Base-by-base conservation (phyloP, 2,113 vertebrate genomes). In the Antechinus flavipes region DNA sequence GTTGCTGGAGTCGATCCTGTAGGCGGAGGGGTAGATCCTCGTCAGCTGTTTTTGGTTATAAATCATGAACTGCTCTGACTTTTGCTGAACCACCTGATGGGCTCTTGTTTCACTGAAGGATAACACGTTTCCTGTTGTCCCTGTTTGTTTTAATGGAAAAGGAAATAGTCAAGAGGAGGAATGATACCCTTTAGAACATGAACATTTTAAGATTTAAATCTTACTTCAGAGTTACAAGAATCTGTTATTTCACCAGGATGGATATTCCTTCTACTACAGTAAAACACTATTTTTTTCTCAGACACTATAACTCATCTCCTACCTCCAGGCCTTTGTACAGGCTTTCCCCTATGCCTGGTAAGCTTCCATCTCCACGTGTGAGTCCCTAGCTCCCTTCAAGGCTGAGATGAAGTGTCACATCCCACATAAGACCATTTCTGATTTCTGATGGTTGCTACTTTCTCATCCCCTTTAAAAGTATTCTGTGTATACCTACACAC, bases 1-100 rank as follows among this genome's bases (percentile, higher is more conserved):
- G 98, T 99, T 99, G 97, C 99, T 99, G 90, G 99, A 99, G 98
- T 99, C 99, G 0, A 99, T 99, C 54, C 99, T 99, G 94, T 99
- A 99, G 93, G 99, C 99, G 0, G 99, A 99, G 2, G 99, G 99
- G 94, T 99, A 99, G 98, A 99, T 99, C 96, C 99, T 98, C 2
- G 99, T 99, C 94, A 99, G 99, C 97, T 99, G 99, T 68, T 98
- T 99, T 98, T 99, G 99, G 98, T 99, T 99, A 94, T 99, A 99
- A 53, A 98, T 97, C 98, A 99, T 99, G 94, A 99, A 99, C 98
- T 99, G 99, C 91, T 99, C 99, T 0, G 99, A 98, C 97, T 99
- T 99, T 98, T 99, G 99, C 97, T 99, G 99, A 94, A 99, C 99
- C 76, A 99, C 98, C 89, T 99, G 99, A 94, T 99, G 99, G 8